Base-by-base conservation (phyloP, 2,888 invertebrate species). In the Hypolimnas misippus region DNA sequence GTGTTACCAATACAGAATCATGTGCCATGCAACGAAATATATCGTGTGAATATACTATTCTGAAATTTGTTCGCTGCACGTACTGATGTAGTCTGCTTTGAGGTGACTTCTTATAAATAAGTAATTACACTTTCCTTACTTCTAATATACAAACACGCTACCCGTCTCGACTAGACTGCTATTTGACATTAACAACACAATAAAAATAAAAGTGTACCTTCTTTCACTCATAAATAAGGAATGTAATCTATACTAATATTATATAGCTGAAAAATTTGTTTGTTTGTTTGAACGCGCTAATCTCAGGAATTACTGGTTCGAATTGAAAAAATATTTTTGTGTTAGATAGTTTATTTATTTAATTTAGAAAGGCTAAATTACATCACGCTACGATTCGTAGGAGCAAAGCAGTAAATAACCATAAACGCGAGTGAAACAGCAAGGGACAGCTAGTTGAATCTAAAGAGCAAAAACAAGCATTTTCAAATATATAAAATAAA, bases 101-200 rank as follows among this genome's bases (percentile, higher is more conserved):
- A 69, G 71, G 73, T 74, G 75, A 78, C 81, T 79, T 73, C 78
- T 77, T 81, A 83, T 87, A 86, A 86, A 89, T 87, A 86, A 84
- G 72, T 78, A 83, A 88, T 82, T 76, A 81, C 78, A 72, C 46
- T 49, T 29, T 59, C 62, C 61, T 63, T 57, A 46, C 21, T 52
- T 53, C 38, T 74, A 66, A 68, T 72, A 66, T 66, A 67, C 72
- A 66, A 50, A 29, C 67, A 66, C 67, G 68, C 72, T 72, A 67
- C 68, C 44, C 52, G 62, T 66, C 67, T 68, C 63, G 64, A 44
- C 46, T 53, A 7, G 10, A 29, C 1, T 5, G 6, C n/a, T 8
- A n/a, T 12, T 12, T 21, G 21, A 65, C 62, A 55, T 55, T 56
- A 60, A 60, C 63, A 54, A 63, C 42, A 40, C 19, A 4, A 17